Conservation (phyloP, 37 sponge, comb jelly and placozoan genomes). For the Diacarnus erythraeanus region DNA sequence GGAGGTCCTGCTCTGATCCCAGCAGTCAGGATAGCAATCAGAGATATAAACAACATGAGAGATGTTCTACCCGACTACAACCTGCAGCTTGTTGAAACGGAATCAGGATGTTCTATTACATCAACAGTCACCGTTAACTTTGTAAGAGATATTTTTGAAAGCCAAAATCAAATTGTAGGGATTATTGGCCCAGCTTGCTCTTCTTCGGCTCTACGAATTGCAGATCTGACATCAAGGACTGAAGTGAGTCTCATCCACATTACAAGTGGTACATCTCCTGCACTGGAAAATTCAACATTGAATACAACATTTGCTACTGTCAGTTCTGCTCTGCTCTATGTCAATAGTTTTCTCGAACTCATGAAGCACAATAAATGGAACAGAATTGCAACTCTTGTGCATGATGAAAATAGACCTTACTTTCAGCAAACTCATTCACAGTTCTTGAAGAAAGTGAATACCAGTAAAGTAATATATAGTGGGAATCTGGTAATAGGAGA, state of each 20-base stretch:
- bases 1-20: conserved; percentile 18
- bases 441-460: no score
- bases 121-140: background rate
- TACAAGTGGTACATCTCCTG: conserved; percentile 6
- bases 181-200: conserved; percentile 45
- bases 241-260: background rate
- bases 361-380: background rate
- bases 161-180: conserved; percentile 15
- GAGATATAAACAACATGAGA: conserved; percentile 18
- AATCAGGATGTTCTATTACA: conserved; percentile 23
- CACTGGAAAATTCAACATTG: background rate
- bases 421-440: background rate
- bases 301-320: conserved; percentile 8
- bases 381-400: background rate
- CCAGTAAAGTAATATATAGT: no score
- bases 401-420: background rate
- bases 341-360: background rate
- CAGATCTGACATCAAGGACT: background rate
- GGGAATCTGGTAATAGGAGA: no score
- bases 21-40: background rate
- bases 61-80: conserved; percentile 11
- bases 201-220: conserved; percentile 5
- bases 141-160: background rate
- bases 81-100: conserved; percentile 6
- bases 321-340: background rate